Conservation (phyloP, 53 echinoderm and acorn worm species). For the Arbacia lixula region DNA sequence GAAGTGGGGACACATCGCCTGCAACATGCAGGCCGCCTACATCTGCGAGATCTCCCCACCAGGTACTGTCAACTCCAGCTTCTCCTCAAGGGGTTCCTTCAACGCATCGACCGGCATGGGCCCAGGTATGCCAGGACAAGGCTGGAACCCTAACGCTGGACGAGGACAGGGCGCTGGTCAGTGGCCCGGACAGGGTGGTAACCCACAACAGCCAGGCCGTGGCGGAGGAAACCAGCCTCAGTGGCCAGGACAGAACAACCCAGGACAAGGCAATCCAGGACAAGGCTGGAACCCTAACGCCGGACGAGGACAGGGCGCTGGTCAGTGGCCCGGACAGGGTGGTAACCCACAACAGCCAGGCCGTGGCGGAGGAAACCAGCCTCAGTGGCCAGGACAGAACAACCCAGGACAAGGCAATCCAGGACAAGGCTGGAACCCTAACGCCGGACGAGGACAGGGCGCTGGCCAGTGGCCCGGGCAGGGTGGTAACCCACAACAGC, state of each 20-base stretch:
- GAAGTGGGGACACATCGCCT: constrained; percentile 33
- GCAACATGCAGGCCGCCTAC: constrained; percentile 10
- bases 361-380: background rate
- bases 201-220: background rate
- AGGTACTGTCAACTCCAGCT: background rate
- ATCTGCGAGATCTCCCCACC: constrained; percentile 48
- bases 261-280: background rate
- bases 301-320: background rate
- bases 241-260: background rate
- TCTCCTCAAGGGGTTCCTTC: background rate
- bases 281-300: constrained; percentile 18
- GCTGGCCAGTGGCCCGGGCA: background rate
- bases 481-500: constrained; percentile 3
- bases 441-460: background rate
- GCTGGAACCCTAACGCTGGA: background rate
- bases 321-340: background rate
- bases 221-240: constrained; percentile 1
- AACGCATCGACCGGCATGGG: constrained; percentile 8
- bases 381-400: background rate
- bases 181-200: background rate
- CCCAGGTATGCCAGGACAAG: background rate
- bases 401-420: constrained; percentile 7
- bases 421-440: background rate
- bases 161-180: constrained; percentile 3
- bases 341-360: background rate